Evolutionary conservation across 1,140 invertebrate genomes (phyloP), one percentile per base, ranked within the genome.

Genomic region (Sipha flava): DNA sequence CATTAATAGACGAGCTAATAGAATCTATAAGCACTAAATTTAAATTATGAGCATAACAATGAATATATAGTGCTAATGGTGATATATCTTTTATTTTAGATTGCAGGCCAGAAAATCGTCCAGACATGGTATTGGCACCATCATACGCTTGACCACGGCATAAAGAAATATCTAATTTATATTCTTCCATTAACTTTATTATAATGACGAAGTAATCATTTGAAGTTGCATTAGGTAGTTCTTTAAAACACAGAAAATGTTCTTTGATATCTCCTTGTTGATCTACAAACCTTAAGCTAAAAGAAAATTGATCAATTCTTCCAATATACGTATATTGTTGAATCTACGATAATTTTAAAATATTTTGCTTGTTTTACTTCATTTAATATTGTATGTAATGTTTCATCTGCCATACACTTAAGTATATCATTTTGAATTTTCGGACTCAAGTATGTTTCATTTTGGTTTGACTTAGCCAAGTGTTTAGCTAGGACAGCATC

Each of bases 31-130:
- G 34, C 16, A 52, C 66, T 26, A 34, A 31, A 34, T 64, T 66
- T 40, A 77, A 79, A 52, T 64, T 45, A 81, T 59, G 73, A n/a
- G 73, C 34, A 52, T 21, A 52, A 57, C 47, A 79, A 45, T 37
- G 57, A 62, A 45, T 23, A 14, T 62, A 64, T 62, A 45, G 49
- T 62, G 37, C 52, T 45, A 43, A 79, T 34, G 40, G 54, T 57
- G 47, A 31, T 57, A 37, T 14, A 23, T 59, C 52, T 57, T 31
- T 57, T 29, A 57, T 57, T 57, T 57, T 45, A 3, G 34, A 34
- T 79, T 43, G 77, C 23, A 43, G 6, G 23, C 37, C 31, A 26
- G 49, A 59, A 79, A 31, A 62, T 14, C 43, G 21, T 23, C 68
- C 68, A 72, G 23, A 47, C 68, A 72, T 72, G 21, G 47, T 52